These are phyloP conservation scores for Torymus texanus DNA, from an alignment of 2,888 invertebrate species.

Conservation along the genomic window DNA sequence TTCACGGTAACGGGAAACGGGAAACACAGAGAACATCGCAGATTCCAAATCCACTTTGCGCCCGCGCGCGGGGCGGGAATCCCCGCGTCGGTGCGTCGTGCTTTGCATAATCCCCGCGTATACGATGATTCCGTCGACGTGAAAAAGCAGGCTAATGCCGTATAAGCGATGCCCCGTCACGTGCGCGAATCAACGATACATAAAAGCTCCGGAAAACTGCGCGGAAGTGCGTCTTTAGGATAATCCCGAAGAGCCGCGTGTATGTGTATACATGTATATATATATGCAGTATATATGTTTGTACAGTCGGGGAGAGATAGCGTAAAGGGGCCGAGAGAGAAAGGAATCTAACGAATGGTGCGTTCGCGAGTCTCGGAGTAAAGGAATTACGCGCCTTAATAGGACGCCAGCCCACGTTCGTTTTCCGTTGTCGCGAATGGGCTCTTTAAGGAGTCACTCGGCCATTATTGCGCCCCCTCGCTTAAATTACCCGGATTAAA, in stretches of 20 bases:
- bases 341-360: slow-evolving; percentile 26
- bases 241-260: slow-evolving; percentile 29
- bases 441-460: slow-evolving; percentile 43
- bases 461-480: slow-evolving; percentile 27
- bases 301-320: background rate
- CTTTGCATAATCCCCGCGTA: slow-evolving; percentile 37
- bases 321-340: slow-evolving; percentile 16
- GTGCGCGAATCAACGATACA: slow-evolving; percentile 37
- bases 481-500: slow-evolving; percentile 48
- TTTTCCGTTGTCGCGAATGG: slow-evolving; percentile 49
- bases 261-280: background rate
- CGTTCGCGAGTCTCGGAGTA: slow-evolving; percentile 17
- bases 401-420: slow-evolving; percentile 28
- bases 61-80: background rate
- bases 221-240: slow-evolving; percentile 40
- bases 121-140: slow-evolving; percentile 34
- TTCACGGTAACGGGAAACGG: too few relatives aligned
- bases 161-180: slow-evolving; percentile 39
- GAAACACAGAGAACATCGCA: background rate
- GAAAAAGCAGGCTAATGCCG: slow-evolving; percentile 39
- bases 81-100: background rate
- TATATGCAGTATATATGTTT: background rate
- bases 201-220: slow-evolving; percentile 43
- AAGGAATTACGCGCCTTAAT: slow-evolving; percentile 53
- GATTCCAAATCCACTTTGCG: background rate